These are phyloP conservation scores for Uropetala carovei DNA, from an alignment of 2,888 invertebrate genomes.

Conservation along the genomic window DNA sequence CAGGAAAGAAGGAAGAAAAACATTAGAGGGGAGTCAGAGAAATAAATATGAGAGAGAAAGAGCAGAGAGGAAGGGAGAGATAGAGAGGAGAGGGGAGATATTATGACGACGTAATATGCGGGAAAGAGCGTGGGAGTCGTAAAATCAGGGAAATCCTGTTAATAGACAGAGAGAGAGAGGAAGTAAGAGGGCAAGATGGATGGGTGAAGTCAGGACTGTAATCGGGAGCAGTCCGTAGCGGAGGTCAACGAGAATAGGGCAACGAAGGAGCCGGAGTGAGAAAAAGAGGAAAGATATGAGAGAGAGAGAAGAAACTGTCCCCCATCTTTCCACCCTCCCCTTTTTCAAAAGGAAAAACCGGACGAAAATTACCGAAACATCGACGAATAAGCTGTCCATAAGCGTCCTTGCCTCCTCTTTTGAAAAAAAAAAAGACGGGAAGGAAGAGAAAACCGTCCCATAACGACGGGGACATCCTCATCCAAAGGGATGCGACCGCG, in stretches of 20 bases:
- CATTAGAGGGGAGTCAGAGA: too few relatives aligned
- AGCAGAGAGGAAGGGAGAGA: too few relatives aligned
- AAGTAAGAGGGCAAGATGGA: slow-evolving; percentile 10
- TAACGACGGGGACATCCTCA: not conserved
- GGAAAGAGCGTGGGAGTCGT: slow-evolving; percentile 9
- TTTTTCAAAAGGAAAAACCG: not conserved
- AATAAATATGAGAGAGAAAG: too few relatives aligned
- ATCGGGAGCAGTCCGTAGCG: slow-evolving; percentile 3
- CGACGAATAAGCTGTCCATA: not conserved
- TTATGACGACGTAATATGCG: not conserved
- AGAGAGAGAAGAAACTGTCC: not conserved
- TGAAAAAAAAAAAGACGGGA: not conserved
- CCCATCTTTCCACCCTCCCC: not conserved
- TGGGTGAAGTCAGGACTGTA: not conserved
- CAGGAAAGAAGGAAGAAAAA: too few relatives aligned
- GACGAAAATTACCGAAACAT: slow-evolving; percentile 2
- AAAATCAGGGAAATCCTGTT: slow-evolving; percentile 17
- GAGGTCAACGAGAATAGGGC: not conserved
- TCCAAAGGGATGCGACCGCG: not conserved
- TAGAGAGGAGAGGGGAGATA: not conserved
- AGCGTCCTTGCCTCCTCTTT: not conserved
- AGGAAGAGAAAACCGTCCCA: not conserved
- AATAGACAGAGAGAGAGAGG: not conserved
- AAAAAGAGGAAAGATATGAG: not conserved
- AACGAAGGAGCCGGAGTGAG: not conserved